Evolutionary conservation across 2,888 invertebrate genomes (phyloP).

Genomic region (Plagiodera versicolora): DNA sequence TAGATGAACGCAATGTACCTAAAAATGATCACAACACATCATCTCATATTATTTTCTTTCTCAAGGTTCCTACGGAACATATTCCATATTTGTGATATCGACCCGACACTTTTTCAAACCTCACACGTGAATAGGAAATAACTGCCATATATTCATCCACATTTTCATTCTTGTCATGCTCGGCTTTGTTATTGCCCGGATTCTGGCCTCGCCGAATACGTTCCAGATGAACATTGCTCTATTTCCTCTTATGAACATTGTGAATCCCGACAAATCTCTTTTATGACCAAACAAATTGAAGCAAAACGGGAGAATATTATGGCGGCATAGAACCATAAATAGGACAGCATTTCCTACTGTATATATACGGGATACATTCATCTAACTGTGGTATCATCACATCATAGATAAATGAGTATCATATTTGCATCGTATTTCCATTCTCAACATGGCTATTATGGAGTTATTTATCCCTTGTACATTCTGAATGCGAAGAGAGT

Average conservation of each 20-base stretch:
- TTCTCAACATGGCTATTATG: not conserved
- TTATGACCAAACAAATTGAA: constrained; percentile 1
- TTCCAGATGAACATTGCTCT: constrained; percentile 1
- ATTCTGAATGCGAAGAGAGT: not conserved
- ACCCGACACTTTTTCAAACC: not conserved
- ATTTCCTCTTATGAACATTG: constrained; percentile 1
- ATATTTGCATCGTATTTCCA: not conserved
- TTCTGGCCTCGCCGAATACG: not conserved
- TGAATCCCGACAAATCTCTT: not conserved
- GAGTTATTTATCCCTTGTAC: not conserved
- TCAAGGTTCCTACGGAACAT: too few species aligned
- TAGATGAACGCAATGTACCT: too few species aligned
- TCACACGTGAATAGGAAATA: not conserved
- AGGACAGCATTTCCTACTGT: not conserved
- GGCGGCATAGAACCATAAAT: not conserved
- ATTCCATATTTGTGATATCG: not conserved
- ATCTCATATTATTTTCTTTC: too few species aligned
- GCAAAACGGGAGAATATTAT: not conserved
- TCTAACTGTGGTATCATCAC: not conserved
- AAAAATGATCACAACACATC: too few species aligned
- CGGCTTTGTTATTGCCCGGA: not conserved
- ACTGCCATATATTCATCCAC: not conserved
- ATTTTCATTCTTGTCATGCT: not conserved
- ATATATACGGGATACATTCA: not conserved
- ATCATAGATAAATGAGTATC: not conserved